Percentiles rank a stretch among this genome's conserved stretches.
Conservation (phyloP, 2,113 vertebrate genomes). For the Eulacestoma nigropectus region DNA sequence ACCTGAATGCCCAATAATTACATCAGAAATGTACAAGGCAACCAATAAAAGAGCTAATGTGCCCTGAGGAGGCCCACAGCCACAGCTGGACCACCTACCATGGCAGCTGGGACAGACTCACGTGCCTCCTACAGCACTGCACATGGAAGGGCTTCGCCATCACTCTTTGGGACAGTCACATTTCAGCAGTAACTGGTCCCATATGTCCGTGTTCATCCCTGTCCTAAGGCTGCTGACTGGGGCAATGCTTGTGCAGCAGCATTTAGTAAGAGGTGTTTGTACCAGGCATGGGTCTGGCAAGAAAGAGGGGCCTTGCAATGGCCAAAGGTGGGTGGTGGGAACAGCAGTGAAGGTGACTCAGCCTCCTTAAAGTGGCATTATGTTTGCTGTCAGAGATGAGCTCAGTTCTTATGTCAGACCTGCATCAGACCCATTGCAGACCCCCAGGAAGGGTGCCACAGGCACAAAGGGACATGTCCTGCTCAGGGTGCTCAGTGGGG, state of each 20-base stretch:
- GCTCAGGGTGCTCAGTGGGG: accelerated
- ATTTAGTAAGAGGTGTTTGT: not conserved
- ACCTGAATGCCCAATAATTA: not conserved
- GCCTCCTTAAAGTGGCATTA: not conserved
- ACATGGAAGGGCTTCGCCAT: accelerated
- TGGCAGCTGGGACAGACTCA: not conserved
- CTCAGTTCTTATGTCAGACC: not conserved
- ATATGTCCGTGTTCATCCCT: accelerated
- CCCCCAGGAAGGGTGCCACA: not conserved
- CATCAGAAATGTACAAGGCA: not conserved
- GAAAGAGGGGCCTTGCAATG: not conserved
- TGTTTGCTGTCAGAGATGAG: not conserved
- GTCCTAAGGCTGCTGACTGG: not conserved
- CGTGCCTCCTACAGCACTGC: not conserved
- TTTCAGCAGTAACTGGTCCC: not conserved
- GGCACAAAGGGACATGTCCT: not conserved
- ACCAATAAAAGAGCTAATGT: not conserved
- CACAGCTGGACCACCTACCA: not conserved
- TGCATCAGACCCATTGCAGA: not conserved
- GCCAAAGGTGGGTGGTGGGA: not conserved
- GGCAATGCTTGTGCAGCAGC: not conserved
- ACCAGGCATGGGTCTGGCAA: not conserved
- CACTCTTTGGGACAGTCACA: accelerated
- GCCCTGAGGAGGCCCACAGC: not conserved
- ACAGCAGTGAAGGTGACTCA: not conserved